Conservation (phyloP, 2,888 invertebrate species). For the Phragmatobia fuliginosa region DNA sequence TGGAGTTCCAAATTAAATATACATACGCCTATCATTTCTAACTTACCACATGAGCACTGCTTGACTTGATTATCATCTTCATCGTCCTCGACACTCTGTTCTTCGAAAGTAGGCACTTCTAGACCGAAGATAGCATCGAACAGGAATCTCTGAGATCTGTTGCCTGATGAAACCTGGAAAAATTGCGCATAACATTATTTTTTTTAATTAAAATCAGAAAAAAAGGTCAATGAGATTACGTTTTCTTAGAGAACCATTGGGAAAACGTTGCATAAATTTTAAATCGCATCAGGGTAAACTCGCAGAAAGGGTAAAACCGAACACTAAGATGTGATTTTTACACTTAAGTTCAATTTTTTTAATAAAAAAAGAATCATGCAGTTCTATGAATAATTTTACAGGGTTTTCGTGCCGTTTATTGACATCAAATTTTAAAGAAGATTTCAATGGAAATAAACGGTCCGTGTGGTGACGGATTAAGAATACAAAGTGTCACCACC, state of each 20-base stretch:
- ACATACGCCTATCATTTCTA: not conserved
- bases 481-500: too few relatives aligned
- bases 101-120: constrained; percentile 84
- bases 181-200: not conserved
- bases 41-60: constrained; percentile 92
- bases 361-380: too few relatives aligned
- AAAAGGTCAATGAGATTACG: too few relatives aligned
- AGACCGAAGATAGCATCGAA: constrained; percentile 91
- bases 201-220: not conserved
- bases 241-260: not conserved
- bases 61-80: constrained; percentile 85
- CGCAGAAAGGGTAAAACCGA: not conserved
- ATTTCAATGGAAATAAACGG: too few relatives aligned
- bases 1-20: not conserved
- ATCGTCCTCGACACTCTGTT: constrained; percentile 87
- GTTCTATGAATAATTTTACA: not conserved
- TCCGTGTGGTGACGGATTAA: too few relatives aligned
- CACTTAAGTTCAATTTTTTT: too few relatives aligned
- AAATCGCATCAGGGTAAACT: not conserved
- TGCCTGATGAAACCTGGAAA: constrained; percentile 78
- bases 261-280: not conserved
- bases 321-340: not conserved
- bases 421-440: not conserved
- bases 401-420: not conserved
- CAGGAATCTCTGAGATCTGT: constrained; percentile 89